Conservation (phyloP, 2,888 invertebrate species). For the Sinopyrophorus schimmeli region DNA sequence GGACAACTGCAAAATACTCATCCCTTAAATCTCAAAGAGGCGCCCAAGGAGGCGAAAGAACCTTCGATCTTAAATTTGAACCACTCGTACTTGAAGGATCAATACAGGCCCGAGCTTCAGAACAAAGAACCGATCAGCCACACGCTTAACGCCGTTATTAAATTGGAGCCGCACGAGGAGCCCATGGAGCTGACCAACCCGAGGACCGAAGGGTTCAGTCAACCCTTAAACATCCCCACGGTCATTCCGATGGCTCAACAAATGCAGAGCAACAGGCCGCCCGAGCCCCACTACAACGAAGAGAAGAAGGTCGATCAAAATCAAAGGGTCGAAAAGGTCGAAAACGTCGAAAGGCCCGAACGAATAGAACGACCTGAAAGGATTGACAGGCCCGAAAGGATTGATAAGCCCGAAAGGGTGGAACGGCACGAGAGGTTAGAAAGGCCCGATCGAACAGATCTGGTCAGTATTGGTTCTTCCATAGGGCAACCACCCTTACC, state of each 20-base stretch:
- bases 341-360: slow-evolving; percentile 48
- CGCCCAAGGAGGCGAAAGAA: slow-evolving; percentile 34
- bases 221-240: slow-evolving; percentile 52
- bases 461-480: slow-evolving; percentile 52
- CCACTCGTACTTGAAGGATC: slow-evolving; percentile 34
- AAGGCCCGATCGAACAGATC: slow-evolving; percentile 52
- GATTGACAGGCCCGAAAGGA: slow-evolving; percentile 14
- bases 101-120: slow-evolving; percentile 29
- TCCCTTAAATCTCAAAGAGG: slow-evolving; percentile 45
- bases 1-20: slow-evolving; percentile 40
- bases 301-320: slow-evolving; percentile 40
- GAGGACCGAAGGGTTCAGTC: slow-evolving; percentile 37
- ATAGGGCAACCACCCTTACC: slow-evolving; percentile 61
- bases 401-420: slow-evolving; percentile 46
- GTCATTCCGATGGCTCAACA: slow-evolving; percentile 47
- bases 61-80: slow-evolving; percentile 18
- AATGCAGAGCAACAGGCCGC: slow-evolving; percentile 32
- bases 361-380: slow-evolving; percentile 35
- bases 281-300: slow-evolving; percentile 31
- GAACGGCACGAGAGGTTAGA: slow-evolving; percentile 37
- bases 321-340: slow-evolving; percentile 46
- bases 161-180: slow-evolving; percentile 53
- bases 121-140: slow-evolving; percentile 32
- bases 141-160: slow-evolving; percentile 44
- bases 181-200: slow-evolving; percentile 53